These are phyloP conservation scores for Microctonus hyperodae DNA, from an alignment of 2,888 invertebrate genomes.

Conservation along the genomic window DNA sequence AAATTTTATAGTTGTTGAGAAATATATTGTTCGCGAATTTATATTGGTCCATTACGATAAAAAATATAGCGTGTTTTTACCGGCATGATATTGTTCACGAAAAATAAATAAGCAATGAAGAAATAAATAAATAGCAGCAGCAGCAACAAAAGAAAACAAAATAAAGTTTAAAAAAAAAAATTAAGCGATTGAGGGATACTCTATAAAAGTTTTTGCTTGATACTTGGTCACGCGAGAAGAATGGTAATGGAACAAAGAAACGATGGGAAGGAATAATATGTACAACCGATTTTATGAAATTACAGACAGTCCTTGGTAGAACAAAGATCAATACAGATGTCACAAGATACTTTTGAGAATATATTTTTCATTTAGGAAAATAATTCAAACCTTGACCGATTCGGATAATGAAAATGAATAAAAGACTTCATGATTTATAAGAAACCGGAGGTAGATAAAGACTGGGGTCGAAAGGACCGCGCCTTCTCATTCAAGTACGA, in stretches of 20 bases:
- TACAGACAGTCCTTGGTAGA: not conserved
- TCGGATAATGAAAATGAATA: not conserved
- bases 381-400: constrained; percentile 9
- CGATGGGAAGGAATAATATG: constrained; percentile 27
- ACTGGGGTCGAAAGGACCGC: constrained; percentile 26
- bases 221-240: constrained; percentile 32
- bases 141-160: not conserved
- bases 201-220: constrained; percentile 23
- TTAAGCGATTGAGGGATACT: constrained; percentile 20
- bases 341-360: not conserved
- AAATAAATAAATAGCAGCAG: not conserved
- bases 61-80: too few relatives aligned
- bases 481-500: constrained; percentile 38
- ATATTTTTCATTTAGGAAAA: not conserved
- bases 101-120: not conserved
- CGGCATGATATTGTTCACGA: too few relatives aligned
- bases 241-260: constrained; percentile 25
- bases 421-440: not conserved
- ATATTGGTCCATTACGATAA: too few relatives aligned
- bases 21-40: too few relatives aligned
- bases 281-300: constrained; percentile 4
- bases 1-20: too few relatives aligned
- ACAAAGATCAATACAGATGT: not conserved
- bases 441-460: not conserved
- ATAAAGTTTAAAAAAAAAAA: constrained; percentile 18